Conservation (phyloP, 1,140 invertebrate species). For the Hesperophylax magnus region DNA sequence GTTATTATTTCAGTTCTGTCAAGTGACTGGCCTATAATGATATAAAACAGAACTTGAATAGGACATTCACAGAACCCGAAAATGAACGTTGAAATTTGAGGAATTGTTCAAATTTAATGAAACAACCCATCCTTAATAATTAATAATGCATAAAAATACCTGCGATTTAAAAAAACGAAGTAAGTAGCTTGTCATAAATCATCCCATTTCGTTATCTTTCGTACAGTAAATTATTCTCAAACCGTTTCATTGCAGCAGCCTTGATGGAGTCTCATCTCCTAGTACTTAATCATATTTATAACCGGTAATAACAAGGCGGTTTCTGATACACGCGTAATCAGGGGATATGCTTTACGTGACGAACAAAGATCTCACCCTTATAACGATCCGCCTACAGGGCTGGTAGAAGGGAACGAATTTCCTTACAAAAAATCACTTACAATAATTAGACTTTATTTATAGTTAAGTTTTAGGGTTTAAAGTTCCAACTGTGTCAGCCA, state of each 20-base stretch:
- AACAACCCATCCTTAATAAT: no score
- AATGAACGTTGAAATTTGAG: no score
- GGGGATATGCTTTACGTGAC: slow-evolving; percentile 47
- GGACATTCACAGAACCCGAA: no score
- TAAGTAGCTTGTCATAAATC: neutral
- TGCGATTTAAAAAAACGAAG: neutral
- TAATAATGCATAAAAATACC: no score
- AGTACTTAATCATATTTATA: slow-evolving; percentile 49
- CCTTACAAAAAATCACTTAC: no score
- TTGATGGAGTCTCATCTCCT: slow-evolving; percentile 10
- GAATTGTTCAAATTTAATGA: no score
- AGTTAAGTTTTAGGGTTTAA: no score
- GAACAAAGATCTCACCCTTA: slow-evolving; percentile 41
- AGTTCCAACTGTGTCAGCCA: no score
- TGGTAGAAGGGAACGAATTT: neutral
- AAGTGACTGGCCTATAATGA: no score
- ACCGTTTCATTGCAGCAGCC: slow-evolving; percentile 20
- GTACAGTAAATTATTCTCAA: slow-evolving; percentile 17
- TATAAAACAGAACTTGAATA: no score
- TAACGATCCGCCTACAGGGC: neutral
- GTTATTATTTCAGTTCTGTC: no score
- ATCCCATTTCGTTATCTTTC: neutral
- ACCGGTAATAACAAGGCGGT: slow-evolving; percentile 52
- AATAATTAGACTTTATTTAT: no score
- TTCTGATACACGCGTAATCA: slow-evolving; percentile 30